These are phyloP conservation scores for Amphiura filiformis DNA, from an alignment of 35 echinoderm and acorn worm genomes.

Conservation along the genomic window DNA sequence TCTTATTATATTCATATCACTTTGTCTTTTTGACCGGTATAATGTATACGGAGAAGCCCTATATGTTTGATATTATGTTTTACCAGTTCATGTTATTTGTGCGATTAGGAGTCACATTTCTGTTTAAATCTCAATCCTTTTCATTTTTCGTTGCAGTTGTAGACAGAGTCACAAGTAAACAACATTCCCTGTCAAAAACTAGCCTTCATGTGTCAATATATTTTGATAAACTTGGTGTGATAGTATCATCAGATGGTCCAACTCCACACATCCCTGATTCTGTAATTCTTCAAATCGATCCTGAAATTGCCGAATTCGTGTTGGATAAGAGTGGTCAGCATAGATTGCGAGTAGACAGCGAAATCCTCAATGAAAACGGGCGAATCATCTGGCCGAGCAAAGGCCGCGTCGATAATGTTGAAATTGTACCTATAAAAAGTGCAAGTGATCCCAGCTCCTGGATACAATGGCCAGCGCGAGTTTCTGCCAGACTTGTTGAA, in stretches of 20 bases:
- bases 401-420: not conserved
- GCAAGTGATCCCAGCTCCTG: not conserved
- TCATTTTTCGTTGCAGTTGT: constrained; percentile 3
- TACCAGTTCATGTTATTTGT: too few species aligned
- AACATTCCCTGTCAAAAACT: not conserved
- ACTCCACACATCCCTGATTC: constrained; percentile 21
- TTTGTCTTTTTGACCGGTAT: not conserved
- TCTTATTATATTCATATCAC: not conserved
- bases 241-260: not conserved
- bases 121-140: too few species aligned
- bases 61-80: not conserved
- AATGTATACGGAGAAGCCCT: not conserved
- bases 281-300: not conserved
- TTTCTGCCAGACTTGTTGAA: not conserved
- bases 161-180: not conserved
- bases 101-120: too few species aligned
- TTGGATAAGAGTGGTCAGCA: not conserved
- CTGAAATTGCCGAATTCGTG: constrained; percentile 20
- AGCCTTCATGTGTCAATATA: not conserved
- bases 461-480: not conserved
- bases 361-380: not conserved
- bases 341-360: not conserved
- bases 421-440: not conserved
- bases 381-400: not conserved
- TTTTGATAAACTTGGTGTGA: not conserved